Evolutionary conservation across 2,888 invertebrate genomes (phyloP).

Genomic region (Corbicula japonica): DNA sequence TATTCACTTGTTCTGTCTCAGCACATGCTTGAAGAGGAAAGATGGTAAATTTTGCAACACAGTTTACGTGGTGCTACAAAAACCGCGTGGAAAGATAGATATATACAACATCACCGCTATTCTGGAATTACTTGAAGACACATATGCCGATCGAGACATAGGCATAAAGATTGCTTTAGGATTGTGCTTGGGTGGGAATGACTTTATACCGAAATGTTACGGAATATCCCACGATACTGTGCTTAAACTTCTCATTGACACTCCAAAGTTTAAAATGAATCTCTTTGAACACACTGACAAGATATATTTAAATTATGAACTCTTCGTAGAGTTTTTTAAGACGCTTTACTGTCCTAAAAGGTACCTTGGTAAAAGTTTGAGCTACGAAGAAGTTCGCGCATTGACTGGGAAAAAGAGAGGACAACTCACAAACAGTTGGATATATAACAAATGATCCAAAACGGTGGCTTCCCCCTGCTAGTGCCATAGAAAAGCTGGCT

Average conservation of each 20-base stretch:
- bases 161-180: slow-evolving; percentile 31
- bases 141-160: slow-evolving; percentile 23
- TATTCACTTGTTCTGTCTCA: slow-evolving; percentile 29
- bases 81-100: background rate
- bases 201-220: slow-evolving; percentile 40
- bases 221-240: slow-evolving; percentile 26
- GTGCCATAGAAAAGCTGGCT: slow-evolving; percentile 7
- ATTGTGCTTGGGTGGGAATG: slow-evolving; percentile 44
- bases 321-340: slow-evolving; percentile 8
- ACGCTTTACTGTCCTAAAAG: slow-evolving; percentile 20
- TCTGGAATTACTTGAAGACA: slow-evolving; percentile 20
- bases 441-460: background rate
- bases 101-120: background rate
- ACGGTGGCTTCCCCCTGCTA: slow-evolving; percentile 18
- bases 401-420: slow-evolving; percentile 14
- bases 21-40: slow-evolving; percentile 6
- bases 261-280: background rate
- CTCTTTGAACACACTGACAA: background rate
- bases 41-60: slow-evolving; percentile 14
- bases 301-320: background rate
- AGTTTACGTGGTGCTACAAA: slow-evolving; percentile 34
- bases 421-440: background rate
- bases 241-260: slow-evolving; percentile 6
- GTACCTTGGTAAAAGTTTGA: background rate
- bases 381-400: slow-evolving; percentile 18